Base-by-base conservation (phyloP, 2,797 vertebrate genomes). In the Antennarius maculatus region DNA sequence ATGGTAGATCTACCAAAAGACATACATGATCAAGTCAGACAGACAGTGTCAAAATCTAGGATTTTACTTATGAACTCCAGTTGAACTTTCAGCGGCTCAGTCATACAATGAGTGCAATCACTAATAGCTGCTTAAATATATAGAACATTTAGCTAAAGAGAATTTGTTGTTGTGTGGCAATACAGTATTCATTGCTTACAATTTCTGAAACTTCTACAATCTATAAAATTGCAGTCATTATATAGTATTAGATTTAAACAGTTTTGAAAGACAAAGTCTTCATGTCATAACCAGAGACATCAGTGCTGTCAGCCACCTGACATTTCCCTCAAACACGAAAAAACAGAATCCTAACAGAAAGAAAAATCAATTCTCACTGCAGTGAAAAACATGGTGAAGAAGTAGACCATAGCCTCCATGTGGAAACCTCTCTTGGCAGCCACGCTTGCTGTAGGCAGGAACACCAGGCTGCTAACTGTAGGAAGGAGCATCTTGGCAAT, bases 321-420 rank as follows among this genome's bases (percentile, higher is more conserved):
- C 16, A 0, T 5, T 14, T 42, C 14, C 43, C 16, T 37, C 11
- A 51, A 37, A 50, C 66, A 15, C 37, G 54, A 5, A 42, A 34
- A 73, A 17, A 11, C 18, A 16, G 27, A 18, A 29, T 34, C n/a
- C 10, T 43, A 74, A 46, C 63, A 47, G 31, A 41, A 23, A 1
- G 23, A 41, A 3, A 3, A 18, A 11, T 9, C 1, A 2, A 3
- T 13, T 62, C 97, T 97, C 90, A 99, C 97, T 94, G 94, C 94
- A 7, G 90, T 91, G 41, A 99, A 99, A 92, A 99, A 99, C 94
- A 95, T 98, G 77, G 96, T 98, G 92, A 99, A 99, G 89, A 99
- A 97, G 83, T 98, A 99, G 71, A 98, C 95, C 97, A 99, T 99
- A 72, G 97, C 96, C 85, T 99, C 98, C 95, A 97, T 96, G 92